Base-by-base conservation (phyloP, 2,888 invertebrate species). In the Drosophila neonasuta region DNA sequence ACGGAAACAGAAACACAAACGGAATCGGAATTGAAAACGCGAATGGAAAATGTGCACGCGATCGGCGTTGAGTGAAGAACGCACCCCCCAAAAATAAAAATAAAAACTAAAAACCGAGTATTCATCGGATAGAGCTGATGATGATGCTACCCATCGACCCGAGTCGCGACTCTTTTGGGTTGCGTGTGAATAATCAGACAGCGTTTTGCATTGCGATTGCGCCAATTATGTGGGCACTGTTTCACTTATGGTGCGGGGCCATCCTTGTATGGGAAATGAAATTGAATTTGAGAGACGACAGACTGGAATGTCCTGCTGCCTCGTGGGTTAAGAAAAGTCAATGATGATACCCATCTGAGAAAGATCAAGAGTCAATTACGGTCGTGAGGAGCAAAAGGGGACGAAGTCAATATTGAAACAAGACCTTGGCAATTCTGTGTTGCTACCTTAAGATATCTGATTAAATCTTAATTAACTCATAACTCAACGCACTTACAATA, bases 161-260 rank as follows among this genome's bases (percentile, higher is more conserved):
- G 17, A 36, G 10, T 39, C 55, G 20, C 55, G 55, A 63, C 45
- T 51, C 46, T 79, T 24, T 24, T 71, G 77, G 75, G 82, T 77
- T 73, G 77, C 82, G 81, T 79, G 76, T 81, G 80, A 71, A 82
- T 79, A 74, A 76, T 78, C 77, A 70, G 82, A 81, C 71, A 82
- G 64, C 52, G 68, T 85, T 84, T 85, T 85, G 87, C 85, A 82
- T 74, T 75, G 60, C 77, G 70, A 82, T 69, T 77, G 68, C 64
- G 74, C 46, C 74, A 78, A 72, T 74, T 84, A 83, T 83, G 85
- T 79, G 83, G 83, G 87, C 65, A 30, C 49, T 13, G 7, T 39
- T 32, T n/a, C n/a, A 6, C 4, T 36, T 15, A 30, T 39, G 52
- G 76, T 71, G 76, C 57, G 74, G 72, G 76, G 68, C 52, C n/a